Evolutionary conservation across 2,113 vertebrate genomes (phyloP), one percentile per base, ranked within the genome.

Genomic region (Hyperopisus bebe): DNA sequence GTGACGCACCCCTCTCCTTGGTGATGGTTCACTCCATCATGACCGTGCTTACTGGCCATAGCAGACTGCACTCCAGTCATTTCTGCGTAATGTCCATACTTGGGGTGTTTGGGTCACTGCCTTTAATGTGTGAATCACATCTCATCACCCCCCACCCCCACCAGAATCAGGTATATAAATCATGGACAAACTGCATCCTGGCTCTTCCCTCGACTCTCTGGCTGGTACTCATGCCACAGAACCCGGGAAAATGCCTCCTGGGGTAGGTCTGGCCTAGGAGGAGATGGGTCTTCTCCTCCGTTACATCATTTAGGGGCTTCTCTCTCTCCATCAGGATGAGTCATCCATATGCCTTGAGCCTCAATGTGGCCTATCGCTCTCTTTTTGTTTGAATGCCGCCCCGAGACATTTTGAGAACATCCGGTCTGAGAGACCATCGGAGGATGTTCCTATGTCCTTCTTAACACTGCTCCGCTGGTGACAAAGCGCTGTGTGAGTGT

Each of bases 161-260:
- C 2, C 6, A 3, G 47, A 74, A 21, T 87, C 90, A 70, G 86
- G 24, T 90, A 39, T 89, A 91, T 93, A 92, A 94, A 87, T 93
- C 92, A 94, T 88, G 85, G 11, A 35, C 39, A n/a, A 80, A 39
- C 84, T 90, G 77, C 85, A 94, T 44, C 93, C 96, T 31, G 27
- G 35, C 70, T 42, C 74, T 80, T 21, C 74, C 74, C 15, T 80
- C 6, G 35, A 7, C 35, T 17, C 15, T 80, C 35, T 42, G 13
- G 35, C 35, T 42, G 35, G 35, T 42, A 42, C 1, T 80, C 74
- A 80, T 90, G 88, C 88, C 84, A 58, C 90, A 89, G 90, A 91
- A 89, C 93, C 92, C 46, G 92, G 90, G 93, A 90, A 92, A 89
- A 84, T 94, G 94, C 94, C 95, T 94, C 91, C 87, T 87, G 90